A percentile compares a stretch with the other conserved stretches of the same genome.
phyloP scores from a whole-genome alignment of 2,888 invertebrate species.

The Dorcus hopei region DNA sequence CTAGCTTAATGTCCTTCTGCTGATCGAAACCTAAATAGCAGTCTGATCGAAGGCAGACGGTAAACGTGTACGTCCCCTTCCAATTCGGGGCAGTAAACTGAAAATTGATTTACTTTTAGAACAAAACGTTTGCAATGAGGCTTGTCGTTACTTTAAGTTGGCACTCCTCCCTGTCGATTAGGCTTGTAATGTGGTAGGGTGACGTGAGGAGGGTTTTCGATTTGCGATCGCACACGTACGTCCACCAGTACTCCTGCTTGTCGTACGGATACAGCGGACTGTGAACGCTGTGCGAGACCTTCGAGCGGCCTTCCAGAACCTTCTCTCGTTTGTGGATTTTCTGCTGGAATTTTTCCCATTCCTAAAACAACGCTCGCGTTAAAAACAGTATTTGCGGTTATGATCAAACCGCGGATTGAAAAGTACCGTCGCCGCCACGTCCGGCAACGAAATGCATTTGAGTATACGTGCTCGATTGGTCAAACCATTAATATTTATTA shows the following conservation, averaged over 20 bases:
- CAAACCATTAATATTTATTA: too few relatives aligned
- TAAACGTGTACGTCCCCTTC: conserved; percentile 89
- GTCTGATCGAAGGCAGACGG: conserved; percentile 92
- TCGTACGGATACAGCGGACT: conserved; percentile 93
- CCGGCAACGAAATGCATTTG: too few relatives aligned
- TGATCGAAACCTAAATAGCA: conserved; percentile 97
- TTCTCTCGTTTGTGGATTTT: conserved; percentile 84
- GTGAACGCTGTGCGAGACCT: conserved; percentile 94
- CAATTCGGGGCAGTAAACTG: conserved; percentile 91
- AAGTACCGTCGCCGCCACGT: too few relatives aligned
- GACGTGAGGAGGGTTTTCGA: conserved; percentile 86
- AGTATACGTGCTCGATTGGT: too few relatives aligned
- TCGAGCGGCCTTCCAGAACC: conserved; percentile 86
- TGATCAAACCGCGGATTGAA: not conserved
- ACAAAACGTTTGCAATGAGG: not conserved
- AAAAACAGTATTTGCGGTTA: too few relatives aligned
- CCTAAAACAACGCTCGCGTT: conserved; percentile 41
- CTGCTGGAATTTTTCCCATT: conserved; percentile 92
- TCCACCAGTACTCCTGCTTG: conserved; percentile 99
- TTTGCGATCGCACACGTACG: conserved; percentile 95
- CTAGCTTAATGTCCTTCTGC: conserved; percentile 91
- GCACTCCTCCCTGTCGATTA: conserved; percentile 85
- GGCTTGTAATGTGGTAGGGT: conserved; percentile 90
- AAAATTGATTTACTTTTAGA: conserved; percentile 14
- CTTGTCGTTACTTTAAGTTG: conserved; percentile 66